A percentile compares a stretch with the other conserved stretches of the same genome.
Evolutionary conservation across 2,888 invertebrate genomes (phyloP).

Genomic region (Macaria liturata): DNA sequence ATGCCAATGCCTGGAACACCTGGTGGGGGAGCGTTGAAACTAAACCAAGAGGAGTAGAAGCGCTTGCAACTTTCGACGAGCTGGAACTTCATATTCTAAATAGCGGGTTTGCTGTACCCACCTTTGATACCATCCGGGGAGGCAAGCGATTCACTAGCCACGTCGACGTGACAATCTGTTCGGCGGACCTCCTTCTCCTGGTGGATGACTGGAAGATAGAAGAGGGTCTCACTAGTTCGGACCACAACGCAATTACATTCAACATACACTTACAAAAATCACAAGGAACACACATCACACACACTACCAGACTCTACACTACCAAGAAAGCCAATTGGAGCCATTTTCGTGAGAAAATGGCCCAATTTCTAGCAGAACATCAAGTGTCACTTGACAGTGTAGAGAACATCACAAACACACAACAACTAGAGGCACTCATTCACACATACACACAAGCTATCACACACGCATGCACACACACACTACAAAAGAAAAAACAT

Average conservation of each 20-base stretch:
- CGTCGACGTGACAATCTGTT: no score
- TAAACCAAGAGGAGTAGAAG: no score
- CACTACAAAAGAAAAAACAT: neutral
- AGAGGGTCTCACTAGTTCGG: no score
- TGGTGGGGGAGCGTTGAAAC: neutral
- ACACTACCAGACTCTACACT: no score
- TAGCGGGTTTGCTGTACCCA: no score
- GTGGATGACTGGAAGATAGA: neutral
- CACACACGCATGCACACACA: neutral
- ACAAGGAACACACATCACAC: no score
- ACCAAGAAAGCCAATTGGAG: neutral
- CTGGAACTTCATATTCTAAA: no score
- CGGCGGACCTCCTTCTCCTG: neutral
- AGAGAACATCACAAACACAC: neutral
- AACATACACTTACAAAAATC: no score
- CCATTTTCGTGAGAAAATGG: neutral
- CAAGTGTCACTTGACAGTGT: neutral
- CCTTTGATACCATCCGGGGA: no score
- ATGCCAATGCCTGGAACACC: no score
- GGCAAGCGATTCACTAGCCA: no score
- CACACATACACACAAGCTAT: slow-evolving; percentile 5
- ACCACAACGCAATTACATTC: neutral
- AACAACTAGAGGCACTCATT: slow-evolving; percentile 4
- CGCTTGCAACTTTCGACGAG: no score
- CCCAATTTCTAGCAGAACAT: neutral